phyloP scores from a whole-genome alignment of 2,113 vertebrate genomes.

The Mesocricetus auratus region DNA sequence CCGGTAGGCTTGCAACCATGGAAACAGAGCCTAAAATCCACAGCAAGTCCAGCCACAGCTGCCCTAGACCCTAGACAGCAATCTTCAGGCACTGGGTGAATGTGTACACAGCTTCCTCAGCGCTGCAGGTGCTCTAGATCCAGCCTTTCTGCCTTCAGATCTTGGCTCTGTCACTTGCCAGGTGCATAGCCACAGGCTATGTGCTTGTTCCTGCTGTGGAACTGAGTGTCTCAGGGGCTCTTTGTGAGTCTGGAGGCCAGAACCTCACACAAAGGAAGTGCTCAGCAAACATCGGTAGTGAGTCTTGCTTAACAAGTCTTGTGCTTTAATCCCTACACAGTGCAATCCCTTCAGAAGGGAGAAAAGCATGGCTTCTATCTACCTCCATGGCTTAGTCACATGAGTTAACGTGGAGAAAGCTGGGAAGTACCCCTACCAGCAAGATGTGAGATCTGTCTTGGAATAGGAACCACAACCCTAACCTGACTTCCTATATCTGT shows the following conservation, averaged over 20 bases:
- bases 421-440: fast-evolving
- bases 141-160: not conserved
- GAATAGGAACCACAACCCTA: not conserved
- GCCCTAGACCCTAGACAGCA: not conserved
- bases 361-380: not conserved
- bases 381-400: not conserved
- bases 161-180: conserved; percentile 20
- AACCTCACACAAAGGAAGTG: not conserved
- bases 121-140: not conserved
- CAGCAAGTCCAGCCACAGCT: not conserved
- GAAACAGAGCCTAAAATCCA: not conserved
- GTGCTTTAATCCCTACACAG: not conserved
- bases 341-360: not conserved
- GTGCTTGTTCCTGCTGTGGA: not conserved
- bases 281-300: not conserved
- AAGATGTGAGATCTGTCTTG: not conserved
- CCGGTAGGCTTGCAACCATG: conserved; percentile 40
- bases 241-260: not conserved
- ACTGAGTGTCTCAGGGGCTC: not conserved
- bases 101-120: not conserved
- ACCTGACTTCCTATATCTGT: not conserved
- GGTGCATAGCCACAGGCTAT: not conserved
- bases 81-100: not conserved
- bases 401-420: not conserved
- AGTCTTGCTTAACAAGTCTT: not conserved